A percentile compares a stretch with the other conserved stretches of the same genome.
Conservation (phyloP, 2,113 vertebrate genomes). For the Puma concolor region DNA sequence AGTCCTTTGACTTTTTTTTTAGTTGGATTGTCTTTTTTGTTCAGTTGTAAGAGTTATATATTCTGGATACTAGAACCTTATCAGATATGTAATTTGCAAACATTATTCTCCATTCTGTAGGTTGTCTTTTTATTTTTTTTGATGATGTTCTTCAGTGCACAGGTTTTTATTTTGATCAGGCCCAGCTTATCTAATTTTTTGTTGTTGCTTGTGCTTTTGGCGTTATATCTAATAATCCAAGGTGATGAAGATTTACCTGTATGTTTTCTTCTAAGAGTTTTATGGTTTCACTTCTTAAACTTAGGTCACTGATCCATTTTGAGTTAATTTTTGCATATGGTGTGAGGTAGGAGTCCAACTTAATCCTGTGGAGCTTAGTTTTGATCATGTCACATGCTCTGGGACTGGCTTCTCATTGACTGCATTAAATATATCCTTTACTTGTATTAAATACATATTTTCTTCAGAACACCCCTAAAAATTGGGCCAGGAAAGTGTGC, state of each 20-base stretch:
- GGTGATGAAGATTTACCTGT: background rate
- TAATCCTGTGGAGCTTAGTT: slow-evolving; percentile 21
- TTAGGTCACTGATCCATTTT: background rate
- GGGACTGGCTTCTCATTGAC: background rate
- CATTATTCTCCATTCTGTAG: background rate
- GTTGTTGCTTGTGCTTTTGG: background rate
- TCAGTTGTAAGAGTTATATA: background rate
- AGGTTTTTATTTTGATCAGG: background rate
- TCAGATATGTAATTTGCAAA: background rate
- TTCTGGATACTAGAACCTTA: background rate
- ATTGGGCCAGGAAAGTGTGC: slow-evolving; percentile 15
- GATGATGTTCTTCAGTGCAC: background rate
- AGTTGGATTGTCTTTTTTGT: background rate
- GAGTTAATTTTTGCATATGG: slow-evolving; percentile 18
- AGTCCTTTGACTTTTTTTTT: background rate
- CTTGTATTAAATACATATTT: background rate
- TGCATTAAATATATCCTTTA: background rate
- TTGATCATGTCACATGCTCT: slow-evolving; percentile 17
- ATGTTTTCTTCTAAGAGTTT: background rate
- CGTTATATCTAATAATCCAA: background rate
- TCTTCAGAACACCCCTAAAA: background rate
- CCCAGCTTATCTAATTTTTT: background rate
- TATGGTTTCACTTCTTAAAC: slow-evolving; percentile 3
- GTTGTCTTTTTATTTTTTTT: slow-evolving; percentile 36
- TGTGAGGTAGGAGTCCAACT: background rate